Percentiles rank a stretch among this genome's conserved stretches.
phyloP scores from a whole-genome alignment of 2,113 vertebrate species.

The Microtus oregoni region DNA sequence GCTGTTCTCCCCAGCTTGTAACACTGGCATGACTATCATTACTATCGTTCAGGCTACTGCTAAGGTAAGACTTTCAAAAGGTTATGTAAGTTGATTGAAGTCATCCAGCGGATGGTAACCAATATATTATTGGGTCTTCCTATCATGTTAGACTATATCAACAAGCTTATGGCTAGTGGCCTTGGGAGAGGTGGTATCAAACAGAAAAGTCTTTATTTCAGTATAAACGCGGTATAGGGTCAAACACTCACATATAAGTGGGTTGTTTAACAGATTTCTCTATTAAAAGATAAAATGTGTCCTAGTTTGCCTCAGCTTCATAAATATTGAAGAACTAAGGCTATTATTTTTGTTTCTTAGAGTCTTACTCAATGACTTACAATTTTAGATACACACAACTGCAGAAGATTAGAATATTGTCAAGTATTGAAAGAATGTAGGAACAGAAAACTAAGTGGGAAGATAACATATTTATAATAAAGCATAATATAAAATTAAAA shows the following conservation, averaged over 20 bases:
- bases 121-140: not conserved
- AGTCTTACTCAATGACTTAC: not conserved
- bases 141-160: not conserved
- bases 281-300: not conserved
- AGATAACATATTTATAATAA: not conserved
- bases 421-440: not conserved
- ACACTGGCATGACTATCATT: not conserved
- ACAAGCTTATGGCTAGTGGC: not conserved
- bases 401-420: constrained; percentile 9
- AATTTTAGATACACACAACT: not conserved
- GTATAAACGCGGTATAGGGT: not conserved
- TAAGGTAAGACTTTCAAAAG: not conserved
- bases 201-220: constrained; percentile 8
- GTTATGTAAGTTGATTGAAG: not conserved
- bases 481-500: constrained; percentile 31
- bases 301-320: not conserved
- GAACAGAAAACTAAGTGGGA: not conserved
- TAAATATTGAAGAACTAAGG: not conserved
- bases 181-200: not conserved
- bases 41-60: not conserved
- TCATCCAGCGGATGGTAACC: not conserved
- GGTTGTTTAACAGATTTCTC: not conserved
- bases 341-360: not conserved
- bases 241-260: not conserved
- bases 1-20: not conserved